These are phyloP conservation scores for Phoebastria nigripes DNA, from an alignment of 2,797 vertebrate species.

Conservation along the genomic window DNA sequence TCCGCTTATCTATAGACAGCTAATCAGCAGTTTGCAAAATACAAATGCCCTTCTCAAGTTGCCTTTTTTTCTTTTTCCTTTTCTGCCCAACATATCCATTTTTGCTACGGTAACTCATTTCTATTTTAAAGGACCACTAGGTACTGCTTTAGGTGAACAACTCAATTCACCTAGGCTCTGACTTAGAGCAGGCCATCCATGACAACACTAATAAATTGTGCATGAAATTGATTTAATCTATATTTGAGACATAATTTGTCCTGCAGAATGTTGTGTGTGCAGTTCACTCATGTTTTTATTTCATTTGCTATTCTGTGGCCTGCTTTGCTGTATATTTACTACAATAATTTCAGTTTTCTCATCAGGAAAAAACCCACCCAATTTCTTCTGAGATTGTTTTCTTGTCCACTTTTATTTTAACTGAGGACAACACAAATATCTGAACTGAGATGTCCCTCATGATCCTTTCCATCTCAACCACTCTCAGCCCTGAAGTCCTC, in stretches of 20 bases:
- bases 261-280: neutral
- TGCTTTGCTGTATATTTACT: neutral
- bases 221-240: slow-evolving; percentile 70
- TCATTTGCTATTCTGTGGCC: neutral
- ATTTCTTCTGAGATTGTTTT: neutral
- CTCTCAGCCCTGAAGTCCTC: neutral
- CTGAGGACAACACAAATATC: neutral
- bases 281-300: slow-evolving; percentile 35
- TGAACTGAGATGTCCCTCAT: neutral
- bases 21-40: neutral
- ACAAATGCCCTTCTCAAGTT: neutral
- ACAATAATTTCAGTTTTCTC: slow-evolving; percentile 27
- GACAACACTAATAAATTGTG: slow-evolving; percentile 64
- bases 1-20: neutral
- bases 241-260: slow-evolving; percentile 58
- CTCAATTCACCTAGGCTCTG: slow-evolving; percentile 49
- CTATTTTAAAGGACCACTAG: neutral
- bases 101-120: neutral
- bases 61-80: neutral
- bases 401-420: neutral
- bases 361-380: accelerated
- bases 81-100: neutral
- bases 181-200: slow-evolving; percentile 19
- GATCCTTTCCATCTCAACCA: neutral
- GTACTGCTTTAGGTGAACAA: slow-evolving; percentile 48